Base-by-base conservation (phyloP, 2,797 vertebrate species). In the Trachurus trachurus region DNA sequence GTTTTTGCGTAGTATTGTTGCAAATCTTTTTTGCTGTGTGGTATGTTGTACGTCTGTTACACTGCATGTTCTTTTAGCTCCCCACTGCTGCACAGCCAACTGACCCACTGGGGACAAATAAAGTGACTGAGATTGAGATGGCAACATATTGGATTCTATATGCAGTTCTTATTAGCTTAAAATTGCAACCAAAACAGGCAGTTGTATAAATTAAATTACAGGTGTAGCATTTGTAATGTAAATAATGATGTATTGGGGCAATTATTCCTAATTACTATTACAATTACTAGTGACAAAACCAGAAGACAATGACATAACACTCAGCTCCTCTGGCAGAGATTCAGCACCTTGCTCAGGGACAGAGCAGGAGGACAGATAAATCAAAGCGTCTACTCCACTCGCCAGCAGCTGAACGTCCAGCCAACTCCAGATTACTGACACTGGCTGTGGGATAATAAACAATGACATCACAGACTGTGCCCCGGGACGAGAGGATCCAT, bases 401-500 rank as follows among this genome's bases (percentile, higher is more conserved):
- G 80, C 86, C 90, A 88, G 88, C 85, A 42, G 78, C 78, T 26
- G 63, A 80, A 80, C 57, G 78, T 87, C 68, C 76, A 65, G 89
- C 90, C 87, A 88, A 78, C 65, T 86, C 76, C 76, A 78, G 56
- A 91, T 88, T 88, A 87, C 89, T 9, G 87, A 89, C 87, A 80
- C 83, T 76, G 81, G 81, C 88, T 71, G 78, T 71, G 76, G 88
- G 86, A 93, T 92, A 91, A 93, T 94, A 94, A 94, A 94, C 93
- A 93, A 94, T 94, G 91, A 94, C 88, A 91, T 94, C 92, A 94
- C 29, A 5, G 76, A 74, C 61, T 62, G 66, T 8, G 62, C 83
- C 71, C 15, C 6, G 56, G 47, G 86, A 89, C 54, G 19, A 78
- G 83, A 86, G 69, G 89, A 94, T 92, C 87, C 82, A 92, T 92